A percentile compares a stretch with the other conserved stretches of the same genome.
These are phyloP conservation scores for Ophion ventricosus DNA, from an alignment of 2,888 invertebrate species.

Conservation along the genomic window DNA sequence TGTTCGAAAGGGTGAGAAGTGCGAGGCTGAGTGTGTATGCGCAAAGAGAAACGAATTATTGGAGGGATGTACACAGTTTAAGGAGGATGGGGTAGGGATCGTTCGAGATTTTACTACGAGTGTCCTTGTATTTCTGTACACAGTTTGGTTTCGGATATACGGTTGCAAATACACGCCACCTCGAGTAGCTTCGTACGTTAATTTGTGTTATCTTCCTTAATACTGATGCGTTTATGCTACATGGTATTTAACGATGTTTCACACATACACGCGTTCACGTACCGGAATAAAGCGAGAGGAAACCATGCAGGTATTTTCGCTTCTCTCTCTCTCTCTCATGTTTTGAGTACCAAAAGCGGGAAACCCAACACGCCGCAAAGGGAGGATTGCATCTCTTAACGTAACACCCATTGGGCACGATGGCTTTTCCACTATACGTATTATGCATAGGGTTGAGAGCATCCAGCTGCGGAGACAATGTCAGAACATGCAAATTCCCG, in stretches of 20 bases:
- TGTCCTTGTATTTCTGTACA: constrained; percentile 12
- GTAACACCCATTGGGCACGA: constrained; percentile 65
- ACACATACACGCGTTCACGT: constrained; percentile 37
- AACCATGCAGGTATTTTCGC: not conserved
- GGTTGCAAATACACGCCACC: constrained; percentile 58
- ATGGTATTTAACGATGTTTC: constrained; percentile 72
- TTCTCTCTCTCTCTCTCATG: constrained; percentile 34
- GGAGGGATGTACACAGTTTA: constrained; percentile 36
- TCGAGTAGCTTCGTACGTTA: constrained; percentile 71
- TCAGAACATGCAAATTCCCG: constrained; percentile 36
- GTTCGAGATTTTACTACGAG: constrained; percentile 40
- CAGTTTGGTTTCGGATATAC: constrained; percentile 63
- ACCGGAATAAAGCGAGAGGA: not conserved
- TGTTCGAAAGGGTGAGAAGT: constrained; percentile 23
- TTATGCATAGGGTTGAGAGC: constrained; percentile 23
- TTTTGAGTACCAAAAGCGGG: constrained; percentile 53
- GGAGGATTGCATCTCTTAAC: constrained; percentile 72
- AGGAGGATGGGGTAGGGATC: constrained; percentile 14
- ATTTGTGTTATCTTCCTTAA: constrained; percentile 74
- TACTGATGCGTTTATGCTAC: constrained; percentile 69
- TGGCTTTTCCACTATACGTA: constrained; percentile 33
- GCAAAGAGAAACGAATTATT: constrained; percentile 29
- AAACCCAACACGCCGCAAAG: constrained; percentile 68
- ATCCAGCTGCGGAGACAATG: constrained; percentile 38
- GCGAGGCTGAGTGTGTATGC: constrained; percentile 19